These are phyloP conservation scores for Pogonognathellus flavescens DNA, from an alignment of 1,140 invertebrate genomes.

Conservation along the genomic window DNA sequence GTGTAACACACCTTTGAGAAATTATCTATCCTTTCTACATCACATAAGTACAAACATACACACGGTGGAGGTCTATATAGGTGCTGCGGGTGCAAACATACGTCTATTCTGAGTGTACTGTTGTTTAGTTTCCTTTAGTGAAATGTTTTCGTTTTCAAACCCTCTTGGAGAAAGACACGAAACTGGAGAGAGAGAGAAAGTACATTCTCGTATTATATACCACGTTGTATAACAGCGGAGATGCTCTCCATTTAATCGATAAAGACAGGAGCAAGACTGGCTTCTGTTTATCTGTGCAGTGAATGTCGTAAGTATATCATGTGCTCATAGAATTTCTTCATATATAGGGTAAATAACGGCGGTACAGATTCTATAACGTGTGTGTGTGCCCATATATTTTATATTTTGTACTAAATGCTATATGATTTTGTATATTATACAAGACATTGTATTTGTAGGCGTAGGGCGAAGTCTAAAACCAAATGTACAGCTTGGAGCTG, in stretches of 20 bases:
- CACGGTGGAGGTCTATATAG: background rate
- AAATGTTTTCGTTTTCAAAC: background rate
- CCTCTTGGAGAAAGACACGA: background rate
- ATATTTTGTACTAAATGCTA: too few relatives aligned
- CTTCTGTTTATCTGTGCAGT: slow-evolving; percentile 15
- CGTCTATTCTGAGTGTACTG: too few relatives aligned
- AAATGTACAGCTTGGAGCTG: too few relatives aligned
- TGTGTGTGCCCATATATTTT: background rate
- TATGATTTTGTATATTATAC: too few relatives aligned
- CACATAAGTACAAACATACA: background rate
- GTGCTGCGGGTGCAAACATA: background rate
- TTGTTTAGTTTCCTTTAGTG: background rate
- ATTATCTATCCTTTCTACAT: too few relatives aligned
- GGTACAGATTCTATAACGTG: background rate
- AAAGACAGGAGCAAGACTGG: slow-evolving; percentile 47
- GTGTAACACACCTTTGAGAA: too few relatives aligned
- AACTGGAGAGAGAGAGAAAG: background rate
- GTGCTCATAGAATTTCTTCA: background rate
- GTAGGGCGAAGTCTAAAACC: too few relatives aligned
- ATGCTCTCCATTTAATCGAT: slow-evolving; percentile 51
- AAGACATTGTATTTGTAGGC: too few relatives aligned
- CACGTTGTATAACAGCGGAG: slow-evolving; percentile 21
- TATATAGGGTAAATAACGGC: background rate
- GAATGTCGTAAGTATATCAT: slow-evolving; percentile 3
- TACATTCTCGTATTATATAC: too few relatives aligned